These are phyloP conservation scores for Acromyrmex echinatior DNA, from an alignment of 1,140 invertebrate genomes.

Conservation along the genomic window DNA sequence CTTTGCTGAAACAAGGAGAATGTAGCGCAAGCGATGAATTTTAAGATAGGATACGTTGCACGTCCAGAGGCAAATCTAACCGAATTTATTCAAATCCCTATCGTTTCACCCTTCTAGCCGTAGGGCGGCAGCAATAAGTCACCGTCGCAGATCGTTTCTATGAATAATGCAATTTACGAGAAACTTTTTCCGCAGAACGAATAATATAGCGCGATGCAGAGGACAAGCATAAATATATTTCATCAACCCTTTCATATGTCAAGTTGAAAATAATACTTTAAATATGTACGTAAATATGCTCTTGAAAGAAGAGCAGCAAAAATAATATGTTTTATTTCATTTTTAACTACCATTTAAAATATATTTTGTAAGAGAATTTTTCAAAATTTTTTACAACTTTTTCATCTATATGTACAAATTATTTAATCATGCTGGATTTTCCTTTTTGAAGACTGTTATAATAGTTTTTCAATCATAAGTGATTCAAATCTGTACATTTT, in stretches of 20 bases:
- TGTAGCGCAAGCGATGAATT: constrained; percentile 65
- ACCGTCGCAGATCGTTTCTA: constrained; percentile 64
- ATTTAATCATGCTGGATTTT: not conserved
- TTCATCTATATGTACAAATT: not conserved
- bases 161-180: constrained; percentile 76
- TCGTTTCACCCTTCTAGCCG: constrained; percentile 68
- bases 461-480: not conserved
- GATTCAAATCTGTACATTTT: not conserved
- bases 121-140: constrained; percentile 74
- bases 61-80: constrained; percentile 65
- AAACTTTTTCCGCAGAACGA: constrained; percentile 67
- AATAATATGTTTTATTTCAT: not conserved
- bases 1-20: constrained; percentile 16
- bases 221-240: constrained; percentile 24
- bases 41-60: constrained; percentile 65
- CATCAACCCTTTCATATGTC: constrained; percentile 21
- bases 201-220: constrained; percentile 47
- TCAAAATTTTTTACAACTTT: not conserved
- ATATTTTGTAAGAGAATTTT: not conserved
- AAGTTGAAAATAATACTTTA: not conserved
- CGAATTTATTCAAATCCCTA: constrained; percentile 79
- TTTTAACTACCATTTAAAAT: not conserved
- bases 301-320: not conserved
- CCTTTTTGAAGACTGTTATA: not conserved
- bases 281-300: not conserved